Percentiles rank a stretch among this genome's conserved stretches.
Conservation (phyloP, 2,888 invertebrate species). For the Sclerodermus sp. region DNA sequence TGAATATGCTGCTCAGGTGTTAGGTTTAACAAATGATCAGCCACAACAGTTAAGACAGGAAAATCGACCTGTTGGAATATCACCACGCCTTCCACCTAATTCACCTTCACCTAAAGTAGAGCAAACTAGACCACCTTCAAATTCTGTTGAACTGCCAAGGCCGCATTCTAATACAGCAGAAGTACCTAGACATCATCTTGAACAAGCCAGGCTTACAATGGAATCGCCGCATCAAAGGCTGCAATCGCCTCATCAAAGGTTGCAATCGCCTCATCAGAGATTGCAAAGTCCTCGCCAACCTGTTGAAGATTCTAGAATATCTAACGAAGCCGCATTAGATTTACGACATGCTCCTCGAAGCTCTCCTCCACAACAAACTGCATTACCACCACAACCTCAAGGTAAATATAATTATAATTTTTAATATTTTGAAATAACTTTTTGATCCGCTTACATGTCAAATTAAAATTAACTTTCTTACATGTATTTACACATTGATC, state of each 20-base stretch:
- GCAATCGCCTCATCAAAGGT: conserved; percentile 50
- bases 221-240: conserved; percentile 51
- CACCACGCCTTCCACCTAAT: conserved; percentile 47
- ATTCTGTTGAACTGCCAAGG: conserved; percentile 46
- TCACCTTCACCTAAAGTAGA: conserved; percentile 49
- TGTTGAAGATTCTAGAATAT: conserved; percentile 43
- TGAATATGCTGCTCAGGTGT: conserved; percentile 88
- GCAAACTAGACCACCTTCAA: conserved; percentile 46
- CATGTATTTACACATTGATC: too few species aligned
- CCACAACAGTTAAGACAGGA: conserved; percentile 35
- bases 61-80: conserved; percentile 46
- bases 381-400: conserved; percentile 46
- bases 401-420: conserved; percentile 27
- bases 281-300: conserved; percentile 49
- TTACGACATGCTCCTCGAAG: conserved; percentile 49
- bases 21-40: conserved; percentile 71
- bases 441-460: conserved; percentile 2
- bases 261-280: conserved; percentile 51
- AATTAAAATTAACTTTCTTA: conserved; percentile 3
- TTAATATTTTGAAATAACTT: neutral
- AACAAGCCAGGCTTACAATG: conserved; percentile 49
- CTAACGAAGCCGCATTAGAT: conserved; percentile 49
- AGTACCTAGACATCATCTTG: conserved; percentile 43
- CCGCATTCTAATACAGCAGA: conserved; percentile 47
- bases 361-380: conserved; percentile 46